Base-by-base conservation (phyloP, 2,888 invertebrate species). In the Drosophila mayaguana region DNA sequence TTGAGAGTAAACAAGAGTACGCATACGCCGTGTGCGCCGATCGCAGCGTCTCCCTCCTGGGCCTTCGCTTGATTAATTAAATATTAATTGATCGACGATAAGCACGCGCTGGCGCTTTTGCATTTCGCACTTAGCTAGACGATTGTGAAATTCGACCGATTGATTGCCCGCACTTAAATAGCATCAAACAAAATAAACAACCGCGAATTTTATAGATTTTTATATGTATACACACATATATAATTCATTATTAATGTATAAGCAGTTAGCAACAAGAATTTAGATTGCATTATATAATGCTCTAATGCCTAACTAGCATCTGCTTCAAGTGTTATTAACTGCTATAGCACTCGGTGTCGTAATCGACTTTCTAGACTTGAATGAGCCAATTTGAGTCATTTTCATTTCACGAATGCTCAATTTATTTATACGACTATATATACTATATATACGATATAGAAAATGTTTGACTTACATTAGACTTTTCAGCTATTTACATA, bases 71-170 rank as follows among this genome's bases (percentile, higher is more conserved):
- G 80, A 78, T 90, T 91, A 91, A 90, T 90, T 90, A 89, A 90
- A 90, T 83, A 88, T 89, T 91, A 90, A 90, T 90, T 91, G 91
- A 72, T 81, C 78, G 75, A 61, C 83, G 91, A 91, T 89, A 88
- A 83, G 88, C 80, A 70, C 64, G 69, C 73, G 60, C 59, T 74
- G 67, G 46, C 76, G 69, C 86, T 64, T 83, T 65, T 73, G 57
- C 45, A 51, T 57, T 60, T 74, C 64, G 57, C 80, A 72, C 70
- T 61, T 72, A 36, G n/a, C 51, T 42, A 18, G 40, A 18, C 42
- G 68, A 72, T 77, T 72, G 36, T 50, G 56, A 64, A 73, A 64
- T 43, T 20, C 59, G 50, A n/a, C 14, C 59, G 45, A 51, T 69
- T 69, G 53, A 73, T 67, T 61, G 12, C 11, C 25, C 14, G 40